Evolutionary conservation across 2,797 vertebrate species (phyloP).

Genomic region (Nasua narica): DNA sequence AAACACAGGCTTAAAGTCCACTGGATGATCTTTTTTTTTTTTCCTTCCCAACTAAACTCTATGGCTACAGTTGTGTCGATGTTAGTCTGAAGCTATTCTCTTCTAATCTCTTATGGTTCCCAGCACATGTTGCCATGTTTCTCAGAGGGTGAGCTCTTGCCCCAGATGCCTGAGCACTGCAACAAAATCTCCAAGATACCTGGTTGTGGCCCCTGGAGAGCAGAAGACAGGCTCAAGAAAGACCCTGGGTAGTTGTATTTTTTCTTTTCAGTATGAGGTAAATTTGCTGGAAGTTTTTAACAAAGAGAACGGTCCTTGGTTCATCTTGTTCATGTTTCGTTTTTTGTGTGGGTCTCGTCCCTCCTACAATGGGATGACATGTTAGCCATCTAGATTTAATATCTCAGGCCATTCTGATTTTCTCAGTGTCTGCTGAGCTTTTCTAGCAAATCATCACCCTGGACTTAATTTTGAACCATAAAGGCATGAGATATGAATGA

Average conservation of each 20-base stretch:
- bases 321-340: neutral
- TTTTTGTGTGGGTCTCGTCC: neutral
- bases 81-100: neutral
- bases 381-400: slow-evolving; percentile 59
- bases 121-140: neutral
- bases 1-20: neutral
- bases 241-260: slow-evolving; percentile 47
- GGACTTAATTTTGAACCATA: slow-evolving; percentile 52
- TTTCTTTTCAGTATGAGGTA: slow-evolving; percentile 60
- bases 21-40: neutral
- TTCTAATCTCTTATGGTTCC: neutral
- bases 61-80: neutral
- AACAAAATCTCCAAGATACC: slow-evolving; percentile 60
- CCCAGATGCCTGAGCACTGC: slow-evolving; percentile 48
- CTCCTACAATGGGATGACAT: slow-evolving; percentile 42
- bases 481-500: neutral
- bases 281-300: slow-evolving; percentile 58
- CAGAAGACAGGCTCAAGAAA: slow-evolving; percentile 44
- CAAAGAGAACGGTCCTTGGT: slow-evolving; percentile 51
- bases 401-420: slow-evolving; percentile 5
- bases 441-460: slow-evolving; percentile 50
- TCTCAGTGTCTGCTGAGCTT: slow-evolving; percentile 43
- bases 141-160: slow-evolving; percentile 16
- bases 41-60: neutral
- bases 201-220: neutral